Evolutionary conservation across 2,888 invertebrate genomes (phyloP), one percentile per base, ranked within the genome.

Genomic region (Drosophila ochracea): DNA sequence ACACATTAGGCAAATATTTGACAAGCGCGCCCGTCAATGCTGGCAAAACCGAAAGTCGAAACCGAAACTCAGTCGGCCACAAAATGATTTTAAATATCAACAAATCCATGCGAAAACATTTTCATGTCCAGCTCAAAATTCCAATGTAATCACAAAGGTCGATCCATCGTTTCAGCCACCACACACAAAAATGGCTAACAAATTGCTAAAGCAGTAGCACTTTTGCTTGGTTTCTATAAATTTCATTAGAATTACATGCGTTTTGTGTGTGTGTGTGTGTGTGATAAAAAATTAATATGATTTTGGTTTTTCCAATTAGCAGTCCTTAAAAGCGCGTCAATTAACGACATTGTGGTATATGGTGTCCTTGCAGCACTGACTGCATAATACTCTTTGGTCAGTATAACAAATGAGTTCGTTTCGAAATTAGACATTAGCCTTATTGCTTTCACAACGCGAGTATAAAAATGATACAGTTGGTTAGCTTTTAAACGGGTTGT

Each of bases 1-100:
- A 78, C 86, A 87, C 78, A 87, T 90, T 87, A 86, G 84, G 77
- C 87, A 87, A 87, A 87, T 87, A 87, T 90, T 87, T 87, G 91
- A 73, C 87, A 83, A 78, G 72, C 68, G 58, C 52, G 59, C 50
- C 52, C 55, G 69, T 58, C 67, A 49, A 64, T 31, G 62, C 62
- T 60, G 69, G 69, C 50, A 55, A 67, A 65, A 67, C 52, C 63
- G 54, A 66, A 73, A 80, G 61, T 55, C 41, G 53, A 71, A 78
- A 65, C 68, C 73, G 62, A 80, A 85, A 83, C 77, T 78, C 80
- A 78, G 70, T 76, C 72, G 71, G 77, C 89, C 90, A 76, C 89
- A 88, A 88, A 91, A 90, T 91, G 82, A 82, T 91, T 85, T 76
- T 68, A 78, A 77, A 80, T 63, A 78, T 72, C 91, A 91, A 80